phyloP scores from a whole-genome alignment of 1,140 invertebrate species.

The Sarcophaga peregrina region DNA sequence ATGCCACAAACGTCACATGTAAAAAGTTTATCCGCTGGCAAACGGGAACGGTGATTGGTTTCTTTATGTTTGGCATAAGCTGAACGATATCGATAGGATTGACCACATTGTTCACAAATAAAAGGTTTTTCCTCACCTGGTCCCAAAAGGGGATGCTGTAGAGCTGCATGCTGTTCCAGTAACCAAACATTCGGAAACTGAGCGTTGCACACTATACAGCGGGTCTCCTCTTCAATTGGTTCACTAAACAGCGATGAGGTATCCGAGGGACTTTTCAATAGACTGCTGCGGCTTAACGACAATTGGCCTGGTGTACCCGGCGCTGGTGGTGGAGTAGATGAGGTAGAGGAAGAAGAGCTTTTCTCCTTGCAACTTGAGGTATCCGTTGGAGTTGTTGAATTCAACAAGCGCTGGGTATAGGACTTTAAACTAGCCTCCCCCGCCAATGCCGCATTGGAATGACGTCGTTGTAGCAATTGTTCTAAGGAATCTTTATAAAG shows the following conservation, averaged over 20 bases:
- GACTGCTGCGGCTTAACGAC: conserved; percentile 56
- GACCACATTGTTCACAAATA: conserved; percentile 89
- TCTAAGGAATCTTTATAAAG: conserved; percentile 63
- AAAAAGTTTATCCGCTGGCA: conserved; percentile 88
- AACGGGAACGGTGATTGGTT: conserved; percentile 85
- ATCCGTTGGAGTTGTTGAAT: conserved; percentile 51
- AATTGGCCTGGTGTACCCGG: conserved; percentile 55
- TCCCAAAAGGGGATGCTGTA: conserved; percentile 76
- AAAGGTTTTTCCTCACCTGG: conserved; percentile 86
- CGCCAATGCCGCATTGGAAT: conserved; percentile 42
- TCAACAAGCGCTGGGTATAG: conserved; percentile 59
- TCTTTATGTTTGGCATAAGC: conserved; percentile 89
- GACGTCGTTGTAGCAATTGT: conserved; percentile 55
- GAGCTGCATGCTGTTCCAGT: conserved; percentile 80
- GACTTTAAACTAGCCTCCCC: conserved; percentile 54
- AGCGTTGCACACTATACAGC: conserved; percentile 81
- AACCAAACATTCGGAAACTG: conserved; percentile 85
- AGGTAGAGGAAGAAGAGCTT: conserved; percentile 66
- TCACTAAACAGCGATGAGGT: conserved; percentile 64
- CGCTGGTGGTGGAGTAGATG: conserved; percentile 62
- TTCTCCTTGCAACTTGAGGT: conserved; percentile 62
- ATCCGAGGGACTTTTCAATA: conserved; percentile 63
- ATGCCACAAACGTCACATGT: conserved; percentile 90
- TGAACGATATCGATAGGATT: conserved; percentile 87
- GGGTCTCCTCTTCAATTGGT: conserved; percentile 65